Percentiles rank a stretch among this genome's conserved stretches.
Evolutionary conservation across 1,140 invertebrate species (phyloP).

Genomic region (Magallana ariakensis): DNA sequence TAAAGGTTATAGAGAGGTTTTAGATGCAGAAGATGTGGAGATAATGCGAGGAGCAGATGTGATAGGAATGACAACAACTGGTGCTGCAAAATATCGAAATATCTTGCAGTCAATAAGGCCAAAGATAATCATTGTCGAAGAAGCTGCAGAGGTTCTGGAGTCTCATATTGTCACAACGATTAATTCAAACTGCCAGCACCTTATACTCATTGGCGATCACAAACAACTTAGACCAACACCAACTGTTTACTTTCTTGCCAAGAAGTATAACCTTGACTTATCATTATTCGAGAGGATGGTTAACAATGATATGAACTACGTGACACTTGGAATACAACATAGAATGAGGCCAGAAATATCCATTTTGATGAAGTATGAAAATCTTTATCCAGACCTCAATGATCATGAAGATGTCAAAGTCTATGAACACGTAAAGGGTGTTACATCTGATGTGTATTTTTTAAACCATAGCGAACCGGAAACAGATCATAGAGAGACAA

Average conservation of each 20-base stretch:
- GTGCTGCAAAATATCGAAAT: conserved; percentile 71
- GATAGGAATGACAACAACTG: conserved; percentile 78
- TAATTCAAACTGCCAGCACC: conserved; percentile 86
- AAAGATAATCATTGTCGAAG: conserved; percentile 76
- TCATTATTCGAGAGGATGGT: conserved; percentile 80
- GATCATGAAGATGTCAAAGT: conserved; percentile 72
- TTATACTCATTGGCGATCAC: conserved; percentile 91
- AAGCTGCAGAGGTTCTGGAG: conserved; percentile 79
- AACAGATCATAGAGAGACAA: conserved; percentile 68
- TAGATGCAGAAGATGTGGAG: conserved; percentile 65
- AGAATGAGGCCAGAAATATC: conserved; percentile 76
- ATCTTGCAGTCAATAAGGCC: conserved; percentile 68
- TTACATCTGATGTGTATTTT: conserved; percentile 77
- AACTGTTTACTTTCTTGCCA: conserved; percentile 76
- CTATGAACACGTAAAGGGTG: conserved; percentile 74
- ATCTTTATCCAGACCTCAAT: conserved; percentile 77
- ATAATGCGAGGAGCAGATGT: conserved; percentile 72
- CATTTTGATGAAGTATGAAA: conserved; percentile 71
- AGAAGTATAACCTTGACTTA: conserved; percentile 77
- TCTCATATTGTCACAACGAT: conserved; percentile 80
- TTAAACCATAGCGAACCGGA: conserved; percentile 77
- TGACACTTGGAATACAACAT: conserved; percentile 70
- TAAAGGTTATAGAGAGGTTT: conserved; percentile 63
- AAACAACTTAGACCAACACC: conserved; percentile 81
- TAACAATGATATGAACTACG: conserved; percentile 74